These are phyloP conservation scores for Eilema sororculum DNA, from an alignment of 2,888 invertebrate species.

Conservation along the genomic window DNA sequence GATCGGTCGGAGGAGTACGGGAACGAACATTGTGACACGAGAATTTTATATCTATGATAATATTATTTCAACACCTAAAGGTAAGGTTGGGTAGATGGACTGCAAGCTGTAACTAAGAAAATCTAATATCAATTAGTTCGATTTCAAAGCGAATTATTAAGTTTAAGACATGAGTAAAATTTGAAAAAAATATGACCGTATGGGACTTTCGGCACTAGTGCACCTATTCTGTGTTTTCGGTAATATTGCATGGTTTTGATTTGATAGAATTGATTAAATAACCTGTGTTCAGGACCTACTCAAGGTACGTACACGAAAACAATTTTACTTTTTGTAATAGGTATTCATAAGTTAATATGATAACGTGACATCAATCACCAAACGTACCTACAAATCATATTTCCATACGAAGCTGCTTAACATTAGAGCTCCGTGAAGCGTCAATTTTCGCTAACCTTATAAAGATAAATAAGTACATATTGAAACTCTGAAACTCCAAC, in stretches of 20 bases:
- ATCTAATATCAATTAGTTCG: too few species aligned
- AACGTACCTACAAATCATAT: conserved; percentile 28
- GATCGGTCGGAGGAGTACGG: too few species aligned
- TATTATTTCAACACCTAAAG: too few species aligned
- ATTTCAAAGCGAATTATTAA: background rate
- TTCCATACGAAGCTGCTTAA: background rate
- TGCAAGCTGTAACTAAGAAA: background rate
- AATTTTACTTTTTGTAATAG: background rate
- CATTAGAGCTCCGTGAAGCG: background rate
- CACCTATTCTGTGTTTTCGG: too few species aligned
- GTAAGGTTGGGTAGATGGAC: too few species aligned
- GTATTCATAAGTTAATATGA: background rate
- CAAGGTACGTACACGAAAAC: too few species aligned
- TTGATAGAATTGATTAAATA: too few species aligned
- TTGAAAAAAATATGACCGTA: background rate
- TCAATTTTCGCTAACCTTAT: background rate
- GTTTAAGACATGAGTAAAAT: background rate
- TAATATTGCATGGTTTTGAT: too few species aligned
- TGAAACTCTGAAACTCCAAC: conserved; percentile 41
- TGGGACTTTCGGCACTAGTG: too few species aligned
- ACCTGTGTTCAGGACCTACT: too few species aligned
- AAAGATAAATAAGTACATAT: background rate
- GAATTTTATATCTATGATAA: too few species aligned
- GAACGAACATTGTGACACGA: too few species aligned
- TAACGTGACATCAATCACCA: background rate